A percentile compares a stretch with the other conserved stretches of the same genome.
These are phyloP conservation scores for Borostomias antarcticus DNA, from an alignment of 2,797 vertebrate genomes.

Conservation along the genomic window DNA sequence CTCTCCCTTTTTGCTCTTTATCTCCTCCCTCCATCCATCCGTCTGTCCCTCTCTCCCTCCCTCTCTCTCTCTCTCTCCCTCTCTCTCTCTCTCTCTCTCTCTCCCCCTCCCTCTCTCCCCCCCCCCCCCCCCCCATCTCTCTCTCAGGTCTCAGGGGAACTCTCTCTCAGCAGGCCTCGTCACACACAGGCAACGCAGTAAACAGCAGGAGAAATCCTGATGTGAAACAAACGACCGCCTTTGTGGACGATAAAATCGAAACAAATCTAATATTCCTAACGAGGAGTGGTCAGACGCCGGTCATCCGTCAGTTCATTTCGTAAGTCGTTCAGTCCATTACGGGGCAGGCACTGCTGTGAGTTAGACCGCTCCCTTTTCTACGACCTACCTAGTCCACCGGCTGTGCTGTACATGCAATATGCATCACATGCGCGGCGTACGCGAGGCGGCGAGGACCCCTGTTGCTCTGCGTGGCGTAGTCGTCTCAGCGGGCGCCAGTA, in stretches of 20 bases:
- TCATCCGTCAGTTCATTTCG: no score
- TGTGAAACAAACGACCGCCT: no score
- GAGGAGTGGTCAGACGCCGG: no score
- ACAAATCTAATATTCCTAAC: no score
- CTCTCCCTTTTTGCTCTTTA: slow-evolving; percentile 1
- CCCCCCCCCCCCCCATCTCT: neutral
- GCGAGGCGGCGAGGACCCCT: no score
- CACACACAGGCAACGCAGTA: neutral
- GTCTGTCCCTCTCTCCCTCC: neutral
- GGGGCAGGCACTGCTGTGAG: no score
- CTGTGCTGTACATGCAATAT: neutral
- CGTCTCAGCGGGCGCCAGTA: no score
- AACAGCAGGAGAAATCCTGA: neutral
- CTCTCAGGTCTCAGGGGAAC: neutral
- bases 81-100: slow-evolving; percentile 6
- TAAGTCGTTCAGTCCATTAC: no score
- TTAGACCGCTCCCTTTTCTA: no score
- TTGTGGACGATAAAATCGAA: no score
- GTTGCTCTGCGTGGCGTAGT: neutral
- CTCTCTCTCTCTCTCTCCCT: neutral
- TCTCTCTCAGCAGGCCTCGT: neutral
- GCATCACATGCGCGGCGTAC: no score
- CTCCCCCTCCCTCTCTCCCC: neutral
- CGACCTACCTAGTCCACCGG: no score
- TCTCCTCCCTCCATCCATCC: neutral